A percentile compares a stretch with the other conserved stretches of the same genome.
These are phyloP conservation scores for Erannis defoliaria DNA, from an alignment of 2,888 invertebrate genomes.

Conservation along the genomic window DNA sequence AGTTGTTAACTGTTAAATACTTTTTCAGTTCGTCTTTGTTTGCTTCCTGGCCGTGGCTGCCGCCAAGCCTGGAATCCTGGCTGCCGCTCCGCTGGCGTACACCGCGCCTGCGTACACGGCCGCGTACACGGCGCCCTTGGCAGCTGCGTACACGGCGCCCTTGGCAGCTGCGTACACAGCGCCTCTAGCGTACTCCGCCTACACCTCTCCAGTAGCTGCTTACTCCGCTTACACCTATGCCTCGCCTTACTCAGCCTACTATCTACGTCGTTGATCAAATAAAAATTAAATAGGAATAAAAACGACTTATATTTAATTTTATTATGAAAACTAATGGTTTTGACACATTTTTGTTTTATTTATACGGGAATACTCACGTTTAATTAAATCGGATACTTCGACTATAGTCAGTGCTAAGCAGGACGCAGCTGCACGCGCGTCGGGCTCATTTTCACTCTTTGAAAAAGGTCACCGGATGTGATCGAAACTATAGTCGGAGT, in stretches of 20 bases:
- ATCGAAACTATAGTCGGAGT: too few relatives aligned
- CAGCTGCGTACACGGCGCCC: constrained; percentile 54
- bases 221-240: constrained; percentile 62
- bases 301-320: too few relatives aligned
- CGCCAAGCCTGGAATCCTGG: constrained; percentile 73
- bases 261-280: constrained; percentile 41
- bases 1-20: constrained; percentile 8
- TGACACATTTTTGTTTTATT: too few relatives aligned
- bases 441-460: too few relatives aligned
- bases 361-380: too few relatives aligned
- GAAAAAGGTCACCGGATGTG: too few relatives aligned
- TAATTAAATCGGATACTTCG: too few relatives aligned
- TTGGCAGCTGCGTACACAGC: constrained; percentile 63
- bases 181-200: constrained; percentile 64
- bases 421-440: too few relatives aligned
- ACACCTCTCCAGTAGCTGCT: constrained; percentile 58
- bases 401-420: too few relatives aligned
- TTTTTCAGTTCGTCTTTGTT: constrained; percentile 75
- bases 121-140: constrained; percentile 62
- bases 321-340: too few relatives aligned
- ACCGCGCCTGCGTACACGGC: constrained; percentile 53
- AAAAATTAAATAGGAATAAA: not conserved
- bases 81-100: constrained; percentile 65
- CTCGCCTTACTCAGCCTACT: constrained; percentile 58
- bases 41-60: constrained; percentile 81